Evolutionary conservation across 2,797 vertebrate genomes (phyloP).

Genomic region (Bradypodion ventrale): DNA sequence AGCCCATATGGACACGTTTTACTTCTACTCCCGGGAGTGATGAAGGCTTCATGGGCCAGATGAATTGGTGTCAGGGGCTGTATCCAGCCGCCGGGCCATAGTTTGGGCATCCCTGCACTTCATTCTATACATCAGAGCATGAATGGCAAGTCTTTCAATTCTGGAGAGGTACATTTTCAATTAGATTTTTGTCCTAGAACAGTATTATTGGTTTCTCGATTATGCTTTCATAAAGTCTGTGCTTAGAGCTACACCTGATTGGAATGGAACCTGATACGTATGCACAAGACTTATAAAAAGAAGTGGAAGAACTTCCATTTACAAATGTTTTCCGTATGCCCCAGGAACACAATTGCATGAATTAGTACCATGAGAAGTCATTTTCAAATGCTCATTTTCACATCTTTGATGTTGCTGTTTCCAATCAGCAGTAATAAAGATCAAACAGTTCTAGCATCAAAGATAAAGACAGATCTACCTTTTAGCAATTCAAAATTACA

Average conservation of each 20-base stretch:
- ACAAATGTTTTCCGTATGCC: not conserved
- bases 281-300: constrained; percentile 22
- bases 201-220: not conserved
- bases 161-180: not conserved
- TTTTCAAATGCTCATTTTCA: constrained; percentile 43
- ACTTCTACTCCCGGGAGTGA: too few species aligned
- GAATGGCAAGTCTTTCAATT: not conserved
- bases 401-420: constrained; percentile 12
- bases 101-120: too few species aligned
- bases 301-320: constrained; percentile 2
- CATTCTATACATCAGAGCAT: not conserved
- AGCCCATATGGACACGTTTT: too few species aligned
- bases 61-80: too few species aligned
- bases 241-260: not conserved
- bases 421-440: constrained; percentile 26
- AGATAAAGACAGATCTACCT: constrained; percentile 20
- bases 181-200: not conserved
- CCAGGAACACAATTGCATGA: constrained; percentile 7
- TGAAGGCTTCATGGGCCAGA: too few species aligned
- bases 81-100: too few species aligned
- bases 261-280: not conserved
- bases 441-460: constrained; percentile 5
- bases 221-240: not conserved
- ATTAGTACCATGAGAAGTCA: not conserved
- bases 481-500: constrained; percentile 40